Conservation (phyloP, 2,113 vertebrate genomes). For the Tachysurus vachellii region DNA sequence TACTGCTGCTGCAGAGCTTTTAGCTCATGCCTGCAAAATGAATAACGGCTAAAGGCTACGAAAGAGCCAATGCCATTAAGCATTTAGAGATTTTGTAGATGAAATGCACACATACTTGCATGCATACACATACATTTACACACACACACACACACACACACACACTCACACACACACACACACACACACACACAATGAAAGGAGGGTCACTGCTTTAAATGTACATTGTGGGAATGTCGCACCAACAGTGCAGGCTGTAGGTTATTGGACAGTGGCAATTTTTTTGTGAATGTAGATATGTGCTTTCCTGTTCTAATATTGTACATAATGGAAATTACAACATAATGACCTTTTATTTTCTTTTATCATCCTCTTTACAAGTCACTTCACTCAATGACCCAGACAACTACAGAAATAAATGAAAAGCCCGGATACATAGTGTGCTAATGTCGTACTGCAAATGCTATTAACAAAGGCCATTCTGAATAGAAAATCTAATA, state of each 20-base stretch:
- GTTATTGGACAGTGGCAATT: neutral
- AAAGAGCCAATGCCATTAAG: constrained; percentile 48
- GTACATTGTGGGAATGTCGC: neutral
- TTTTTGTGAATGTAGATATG: constrained; percentile 8
- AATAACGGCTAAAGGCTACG: constrained; percentile 40
- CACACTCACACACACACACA: neutral
- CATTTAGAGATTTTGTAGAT: constrained; percentile 36
- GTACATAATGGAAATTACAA: constrained; percentile 24
- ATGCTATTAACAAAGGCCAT: constrained; percentile 22
- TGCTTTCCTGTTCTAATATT: constrained; percentile 28
- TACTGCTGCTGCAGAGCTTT: constrained; percentile 43
- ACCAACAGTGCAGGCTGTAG: neutral
- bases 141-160: neutral
- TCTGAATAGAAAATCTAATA: constrained; percentile 4
- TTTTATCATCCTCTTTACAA: constrained; percentile 19
- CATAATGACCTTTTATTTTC: constrained; percentile 22
- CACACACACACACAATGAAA: neutral
- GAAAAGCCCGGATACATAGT: constrained; percentile 23
- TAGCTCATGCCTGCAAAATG: constrained; percentile 42
- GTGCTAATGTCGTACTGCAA: constrained; percentile 25
- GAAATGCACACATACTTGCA: constrained; percentile 33
- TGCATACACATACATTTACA: neutral
- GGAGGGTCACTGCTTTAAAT: neutral
- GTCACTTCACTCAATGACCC: constrained; percentile 23
- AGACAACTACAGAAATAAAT: constrained; percentile 32